Evolutionary conservation across 2,888 invertebrate genomes (phyloP).

Genomic region (Zaprionus lineosus): DNA sequence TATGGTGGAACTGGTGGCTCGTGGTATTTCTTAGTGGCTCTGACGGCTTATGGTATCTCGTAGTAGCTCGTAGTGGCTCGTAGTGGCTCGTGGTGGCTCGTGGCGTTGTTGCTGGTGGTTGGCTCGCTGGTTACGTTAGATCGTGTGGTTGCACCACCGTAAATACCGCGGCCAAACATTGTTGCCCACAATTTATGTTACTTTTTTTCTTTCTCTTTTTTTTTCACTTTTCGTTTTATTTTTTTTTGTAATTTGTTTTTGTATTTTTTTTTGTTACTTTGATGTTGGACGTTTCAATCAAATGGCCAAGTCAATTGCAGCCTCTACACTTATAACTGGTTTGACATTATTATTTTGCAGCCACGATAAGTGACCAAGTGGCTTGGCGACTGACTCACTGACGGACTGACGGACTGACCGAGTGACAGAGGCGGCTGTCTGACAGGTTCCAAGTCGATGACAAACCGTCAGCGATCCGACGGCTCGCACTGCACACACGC

Average conservation of each 20-base stretch:
- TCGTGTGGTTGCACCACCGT: slow-evolving; percentile 55
- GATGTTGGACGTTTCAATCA: slow-evolving; percentile 57
- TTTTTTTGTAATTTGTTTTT: no score
- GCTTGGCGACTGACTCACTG: not conserved
- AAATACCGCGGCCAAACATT: slow-evolving; percentile 47
- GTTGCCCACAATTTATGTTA: slow-evolving; percentile 41
- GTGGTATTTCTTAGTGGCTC: no score
- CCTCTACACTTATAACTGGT: slow-evolving; percentile 53
- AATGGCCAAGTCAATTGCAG: slow-evolving; percentile 40
- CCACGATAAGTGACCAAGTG: slow-evolving; percentile 34
- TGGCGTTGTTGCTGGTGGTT: slow-evolving; percentile 17
- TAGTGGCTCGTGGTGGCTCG: no score
- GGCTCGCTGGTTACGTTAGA: slow-evolving; percentile 37
- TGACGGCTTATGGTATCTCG: no score
- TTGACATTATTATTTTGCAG: slow-evolving; percentile 63
- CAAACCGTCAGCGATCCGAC: slow-evolving; percentile 16
- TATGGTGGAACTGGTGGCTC: no score
- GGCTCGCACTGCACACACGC: slow-evolving; percentile 15
- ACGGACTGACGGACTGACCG: slow-evolving; percentile 12
- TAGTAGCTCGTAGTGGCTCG: no score
- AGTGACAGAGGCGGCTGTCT: slow-evolving; percentile 18
- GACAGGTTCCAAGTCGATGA: slow-evolving; percentile 45
- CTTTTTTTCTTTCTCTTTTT: no score
- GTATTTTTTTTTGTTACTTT: no score
- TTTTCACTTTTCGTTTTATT: no score